Evolutionary conservation across 1,140 invertebrate species (phyloP), one percentile per base, ranked within the genome.

Genomic region (Procambarus clarkii): DNA sequence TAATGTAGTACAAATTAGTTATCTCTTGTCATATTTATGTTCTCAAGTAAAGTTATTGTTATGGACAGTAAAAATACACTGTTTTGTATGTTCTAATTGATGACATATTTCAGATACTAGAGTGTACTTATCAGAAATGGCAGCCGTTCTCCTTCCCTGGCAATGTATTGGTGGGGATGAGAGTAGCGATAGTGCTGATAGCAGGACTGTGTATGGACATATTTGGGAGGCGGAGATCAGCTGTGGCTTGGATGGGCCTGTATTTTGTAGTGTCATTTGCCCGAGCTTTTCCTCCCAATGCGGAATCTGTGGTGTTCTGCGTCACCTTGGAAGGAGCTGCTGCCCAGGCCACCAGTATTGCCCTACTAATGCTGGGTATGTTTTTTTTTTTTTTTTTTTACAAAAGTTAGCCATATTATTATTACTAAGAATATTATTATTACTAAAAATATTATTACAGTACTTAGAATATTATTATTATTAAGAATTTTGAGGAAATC

Each of bases 201-300:
- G 83, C 88, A 45, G 92, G 92, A 21, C 58, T 92, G 2, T 92
- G 76, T 45, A 50, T 92, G 87, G 92, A 92, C 34, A 50, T 82
- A n/a, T 81, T 90, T 46, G 92, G 92, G 54, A 88, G 92, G 54
- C 83, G 92, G 15, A 78, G 89, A 15, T 89, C 89, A 54, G 84
- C 80, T 21, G 78, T 92, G 4, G 87, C 74, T n/a, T 89, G 88
- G 83, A 90, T 91, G 92, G 92, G 92, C n/a, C 88, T 92, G 7
- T 92, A 92, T 76, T 92, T 92, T 64, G 92, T 92, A 8, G 88
- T 92, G 24, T 80, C 92, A 44, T 90, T 92, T 77, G 74, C 92
- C 24, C 88, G 88, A 34, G 74, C 69, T 60, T 92, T 92, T 76
- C 71, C 92, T 3, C 92, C 92, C 46, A 86, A 86, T 45, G 77